Base-by-base conservation (phyloP, 2,797 vertebrate genomes). In the Thunnus albacares region DNA sequence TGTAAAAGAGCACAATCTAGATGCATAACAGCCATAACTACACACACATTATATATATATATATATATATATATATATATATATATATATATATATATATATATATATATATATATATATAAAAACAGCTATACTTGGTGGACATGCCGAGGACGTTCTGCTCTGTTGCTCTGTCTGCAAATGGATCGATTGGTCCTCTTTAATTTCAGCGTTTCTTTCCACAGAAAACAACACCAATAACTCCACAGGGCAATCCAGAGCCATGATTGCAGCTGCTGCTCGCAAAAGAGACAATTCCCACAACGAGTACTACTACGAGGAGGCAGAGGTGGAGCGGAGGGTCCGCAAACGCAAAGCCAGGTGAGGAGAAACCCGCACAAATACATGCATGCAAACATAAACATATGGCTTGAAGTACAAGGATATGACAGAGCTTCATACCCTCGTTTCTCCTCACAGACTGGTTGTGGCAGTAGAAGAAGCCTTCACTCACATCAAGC, bases 261-360 rank as follows among this genome's bases (percentile, higher is more conserved):
- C 97, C 0, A 97, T 97, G 91, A 97, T 98, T 0, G 96, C 97
- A 0, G 97, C 98, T 0, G 96, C 97, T 0, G 96, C 97, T 1
- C 96, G 97, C 17, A 76, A 96, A 6, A 86, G 97, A 14, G 98
- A 99, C 94, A 98, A 97, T 90, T 96, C 97, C 30, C 97, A 98
- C 90, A 99, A 97, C 0, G 97, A 98, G 55, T 97, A 95, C 67
- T 99, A 99, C 92, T 99, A 99, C 0, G 97, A 99, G 73, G 98
- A 99, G 92, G 97, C 97, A 0, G 98, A 99, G 86, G 95, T 98
- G 5, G 98, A 99, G 89, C 96, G 97, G 0, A 86, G 98, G 51
- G 88, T 99, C 75, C 96, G 97, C 5, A 99, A 99, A 35, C 92
- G 98, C 2, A 96, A 96, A 3, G 97, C 97, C 87, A 97, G 97